Conservation (phyloP, 1,140 invertebrate genomes). For the Bradysia coprophila region DNA sequence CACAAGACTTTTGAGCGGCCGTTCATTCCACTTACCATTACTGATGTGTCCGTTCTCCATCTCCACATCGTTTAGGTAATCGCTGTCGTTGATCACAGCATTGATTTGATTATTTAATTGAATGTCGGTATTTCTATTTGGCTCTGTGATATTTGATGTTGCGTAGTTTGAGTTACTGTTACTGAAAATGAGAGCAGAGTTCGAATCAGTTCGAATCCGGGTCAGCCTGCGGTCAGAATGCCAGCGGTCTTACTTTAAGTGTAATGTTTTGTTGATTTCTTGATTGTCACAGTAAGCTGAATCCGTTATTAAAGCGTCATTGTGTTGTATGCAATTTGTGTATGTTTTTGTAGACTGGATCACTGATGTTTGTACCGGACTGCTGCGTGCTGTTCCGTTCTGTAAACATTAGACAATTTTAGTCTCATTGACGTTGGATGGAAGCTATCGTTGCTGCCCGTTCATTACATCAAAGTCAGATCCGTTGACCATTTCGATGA, state of each 20-base stretch:
- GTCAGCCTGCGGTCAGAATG: too few species aligned
- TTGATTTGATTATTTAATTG: slow-evolving; percentile 2
- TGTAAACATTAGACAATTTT: too few species aligned
- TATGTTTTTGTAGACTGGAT: slow-evolving; percentile 54
- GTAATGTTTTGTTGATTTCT: too few species aligned
- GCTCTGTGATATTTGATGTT: background rate
- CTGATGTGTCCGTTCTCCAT: slow-evolving; percentile 21
- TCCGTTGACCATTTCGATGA: slow-evolving; percentile 88
- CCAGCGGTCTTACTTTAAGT: too few species aligned
- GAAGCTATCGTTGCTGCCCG: too few species aligned
- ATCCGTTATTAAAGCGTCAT: too few species aligned
- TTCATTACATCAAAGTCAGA: slow-evolving; percentile 57
- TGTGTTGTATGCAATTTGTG: slow-evolving; percentile 27
- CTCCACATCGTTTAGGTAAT: slow-evolving; percentile 17
- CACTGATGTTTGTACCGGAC: slow-evolving; percentile 40
- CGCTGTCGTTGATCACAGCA: slow-evolving; percentile 1
- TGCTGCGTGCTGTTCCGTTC: slow-evolving; percentile 1
- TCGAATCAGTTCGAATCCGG: too few species aligned
- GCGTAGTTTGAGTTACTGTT: background rate
- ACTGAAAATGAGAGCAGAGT: too few species aligned
- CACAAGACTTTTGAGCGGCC: too few species aligned
- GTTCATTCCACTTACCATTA: too few species aligned
- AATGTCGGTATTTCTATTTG: slow-evolving; percentile 1
- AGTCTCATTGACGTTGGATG: too few species aligned
- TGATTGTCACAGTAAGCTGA: too few species aligned